Percentiles rank a stretch among this genome's conserved stretches.
phyloP scores from a whole-genome alignment of 2,888 invertebrate genomes.

The Tupiocoris notatus region DNA sequence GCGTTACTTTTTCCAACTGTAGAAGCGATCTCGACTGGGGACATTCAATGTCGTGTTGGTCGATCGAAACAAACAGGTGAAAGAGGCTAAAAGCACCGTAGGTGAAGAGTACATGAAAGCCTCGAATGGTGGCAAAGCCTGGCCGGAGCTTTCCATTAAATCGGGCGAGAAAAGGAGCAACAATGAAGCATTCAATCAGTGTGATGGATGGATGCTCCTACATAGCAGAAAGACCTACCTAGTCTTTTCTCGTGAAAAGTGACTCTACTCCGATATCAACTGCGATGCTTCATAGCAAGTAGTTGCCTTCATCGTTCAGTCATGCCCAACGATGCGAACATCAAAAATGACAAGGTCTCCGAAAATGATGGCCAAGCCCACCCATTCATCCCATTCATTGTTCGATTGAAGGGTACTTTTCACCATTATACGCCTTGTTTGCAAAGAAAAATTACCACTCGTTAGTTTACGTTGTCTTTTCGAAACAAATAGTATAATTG shows the following conservation, averaged over 20 bases:
- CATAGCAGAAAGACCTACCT: conserved; percentile 7
- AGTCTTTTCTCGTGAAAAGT: conserved; percentile 13
- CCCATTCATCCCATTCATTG: not conserved
- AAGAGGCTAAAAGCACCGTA: too few species aligned
- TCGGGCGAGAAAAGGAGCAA: conserved; percentile 19
- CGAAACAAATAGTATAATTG: too few species aligned
- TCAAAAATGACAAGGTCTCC: not conserved
- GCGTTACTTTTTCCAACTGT: too few species aligned
- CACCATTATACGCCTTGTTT: not conserved
- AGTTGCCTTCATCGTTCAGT: not conserved
- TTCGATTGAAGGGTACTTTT: not conserved
- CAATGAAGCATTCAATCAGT: conserved; percentile 36
- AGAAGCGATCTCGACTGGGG: too few species aligned
- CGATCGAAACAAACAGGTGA: too few species aligned
- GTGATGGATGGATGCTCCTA: conserved; percentile 11
- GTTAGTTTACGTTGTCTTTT: too few species aligned
- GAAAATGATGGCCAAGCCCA: not conserved
- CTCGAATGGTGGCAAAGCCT: not conserved
- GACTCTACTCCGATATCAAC: conserved; percentile 22
- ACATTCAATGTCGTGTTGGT: too few species aligned
- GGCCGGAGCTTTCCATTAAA: conserved; percentile 19
- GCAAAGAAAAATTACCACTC: not conserved
- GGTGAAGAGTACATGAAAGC: not conserved
- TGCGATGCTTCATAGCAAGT: conserved; percentile 1
- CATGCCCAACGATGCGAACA: not conserved